A percentile compares a stretch with the other conserved stretches of the same genome.
Conservation (phyloP, 2,113 vertebrate genomes). For the Syrrhaptes paradoxus region DNA sequence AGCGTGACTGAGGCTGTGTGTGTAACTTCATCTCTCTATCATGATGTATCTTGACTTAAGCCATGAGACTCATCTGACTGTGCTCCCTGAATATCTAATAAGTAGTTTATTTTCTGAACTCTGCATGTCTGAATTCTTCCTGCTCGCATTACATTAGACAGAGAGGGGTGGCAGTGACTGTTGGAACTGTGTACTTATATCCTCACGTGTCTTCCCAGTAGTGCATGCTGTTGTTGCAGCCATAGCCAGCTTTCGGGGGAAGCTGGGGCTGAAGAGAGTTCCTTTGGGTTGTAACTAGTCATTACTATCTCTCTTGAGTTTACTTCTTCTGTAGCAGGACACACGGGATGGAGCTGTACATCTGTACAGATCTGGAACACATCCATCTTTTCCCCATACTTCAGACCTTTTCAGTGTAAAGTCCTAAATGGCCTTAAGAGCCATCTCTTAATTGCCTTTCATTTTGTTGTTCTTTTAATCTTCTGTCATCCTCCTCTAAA, state of each 20-base stretch:
- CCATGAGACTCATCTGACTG: neutral
- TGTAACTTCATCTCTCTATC: neutral
- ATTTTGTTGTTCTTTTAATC: neutral
- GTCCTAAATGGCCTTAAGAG: neutral
- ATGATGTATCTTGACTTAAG: neutral
- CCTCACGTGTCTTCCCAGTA: neutral
- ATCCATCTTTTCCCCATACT: neutral
- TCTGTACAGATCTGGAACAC: neutral
- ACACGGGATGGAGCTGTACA: neutral
- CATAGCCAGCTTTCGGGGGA: neutral
- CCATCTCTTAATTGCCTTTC: neutral
- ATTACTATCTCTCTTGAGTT: neutral
- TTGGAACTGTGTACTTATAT: neutral
- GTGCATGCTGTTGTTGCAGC: neutral
- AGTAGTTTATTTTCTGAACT: neutral
- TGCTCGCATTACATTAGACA: neutral
- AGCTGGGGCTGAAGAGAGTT: neutral
- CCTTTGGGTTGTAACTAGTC: neutral
- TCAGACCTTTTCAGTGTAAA: neutral
- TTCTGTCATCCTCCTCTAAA: neutral
- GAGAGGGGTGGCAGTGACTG: neutral
- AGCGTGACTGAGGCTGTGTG: neutral
- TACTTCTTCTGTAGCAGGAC: neutral
- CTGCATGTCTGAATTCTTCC: neutral
- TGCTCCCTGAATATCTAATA: neutral